These are phyloP conservation scores for Smittia aterrima DNA, from an alignment of 2,888 invertebrate genomes.

Conservation along the genomic window DNA sequence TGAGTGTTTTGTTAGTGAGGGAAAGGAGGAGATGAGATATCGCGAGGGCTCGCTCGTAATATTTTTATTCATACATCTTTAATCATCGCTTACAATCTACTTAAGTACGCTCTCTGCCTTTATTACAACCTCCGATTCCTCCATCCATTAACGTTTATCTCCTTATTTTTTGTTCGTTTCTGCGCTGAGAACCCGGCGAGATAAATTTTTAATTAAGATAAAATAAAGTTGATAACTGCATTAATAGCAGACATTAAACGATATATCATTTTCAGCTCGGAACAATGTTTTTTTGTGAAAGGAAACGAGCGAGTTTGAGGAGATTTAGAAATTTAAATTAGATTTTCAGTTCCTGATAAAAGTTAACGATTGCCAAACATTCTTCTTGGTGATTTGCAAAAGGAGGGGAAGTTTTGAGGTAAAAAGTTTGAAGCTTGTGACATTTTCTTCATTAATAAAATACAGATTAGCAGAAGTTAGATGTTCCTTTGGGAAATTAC, in stretches of 20 bases:
- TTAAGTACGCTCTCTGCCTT: slow-evolving; percentile 38
- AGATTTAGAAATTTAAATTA: slow-evolving; percentile 31
- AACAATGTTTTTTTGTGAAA: slow-evolving; percentile 3
- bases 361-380: not conserved
- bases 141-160: slow-evolving; percentile 39
- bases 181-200: slow-evolving; percentile 23
- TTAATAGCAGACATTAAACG: slow-evolving; percentile 39
- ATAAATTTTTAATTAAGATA: slow-evolving; percentile 41
- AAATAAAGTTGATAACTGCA: slow-evolving; percentile 36
- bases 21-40: no score
- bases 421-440: no score
- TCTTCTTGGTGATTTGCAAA: not conserved
- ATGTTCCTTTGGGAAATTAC: no score
- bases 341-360: slow-evolving; percentile 23
- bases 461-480: not conserved
- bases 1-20: no score
- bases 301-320: not conserved
- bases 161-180: slow-evolving; percentile 16
- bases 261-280: slow-evolving; percentile 33
- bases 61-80: slow-evolving; percentile 35
- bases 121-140: slow-evolving; percentile 34
- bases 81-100: slow-evolving; percentile 37
- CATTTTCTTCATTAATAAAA: not conserved
- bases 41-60: no score
- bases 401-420: not conserved